Conservation (phyloP, 2,113 vertebrate genomes). For the Tylochromis polylepis region DNA sequence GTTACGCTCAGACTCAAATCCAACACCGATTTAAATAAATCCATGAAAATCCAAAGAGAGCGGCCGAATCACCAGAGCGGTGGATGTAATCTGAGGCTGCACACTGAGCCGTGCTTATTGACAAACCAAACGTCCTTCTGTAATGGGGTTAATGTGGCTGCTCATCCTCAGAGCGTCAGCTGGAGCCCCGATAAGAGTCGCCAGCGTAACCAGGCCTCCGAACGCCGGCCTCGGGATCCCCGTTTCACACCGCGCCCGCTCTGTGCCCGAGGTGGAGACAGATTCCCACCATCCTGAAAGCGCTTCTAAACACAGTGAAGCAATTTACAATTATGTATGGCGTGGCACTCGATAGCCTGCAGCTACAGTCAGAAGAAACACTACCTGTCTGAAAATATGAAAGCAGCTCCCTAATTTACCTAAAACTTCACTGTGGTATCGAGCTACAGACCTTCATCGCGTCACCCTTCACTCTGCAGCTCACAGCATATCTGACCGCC, state of each 20-base stretch:
- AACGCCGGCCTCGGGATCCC: background rate
- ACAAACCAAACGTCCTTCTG: background rate
- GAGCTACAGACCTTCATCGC: background rate
- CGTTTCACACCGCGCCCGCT: background rate
- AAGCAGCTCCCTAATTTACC: background rate
- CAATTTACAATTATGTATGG: background rate
- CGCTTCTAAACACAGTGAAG: constrained; percentile 1
- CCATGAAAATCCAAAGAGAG: background rate
- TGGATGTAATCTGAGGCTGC: background rate
- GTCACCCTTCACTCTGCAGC: background rate
- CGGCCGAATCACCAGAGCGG: background rate
- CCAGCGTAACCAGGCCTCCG: background rate
- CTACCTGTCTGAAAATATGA: background rate
- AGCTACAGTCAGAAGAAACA: background rate
- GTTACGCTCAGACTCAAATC: background rate
- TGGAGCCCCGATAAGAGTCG: background rate
- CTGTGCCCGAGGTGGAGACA: background rate
- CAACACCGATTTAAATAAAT: background rate
- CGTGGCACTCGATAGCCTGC: background rate
- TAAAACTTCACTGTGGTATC: background rate
- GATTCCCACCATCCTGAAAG: background rate
- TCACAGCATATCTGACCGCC: background rate
- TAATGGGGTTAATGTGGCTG: constrained; percentile 4
- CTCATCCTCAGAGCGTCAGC: constrained; percentile 5
- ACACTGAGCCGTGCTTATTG: background rate